Conservation (phyloP, 2,113 vertebrate species). For the Tyto alba region DNA sequence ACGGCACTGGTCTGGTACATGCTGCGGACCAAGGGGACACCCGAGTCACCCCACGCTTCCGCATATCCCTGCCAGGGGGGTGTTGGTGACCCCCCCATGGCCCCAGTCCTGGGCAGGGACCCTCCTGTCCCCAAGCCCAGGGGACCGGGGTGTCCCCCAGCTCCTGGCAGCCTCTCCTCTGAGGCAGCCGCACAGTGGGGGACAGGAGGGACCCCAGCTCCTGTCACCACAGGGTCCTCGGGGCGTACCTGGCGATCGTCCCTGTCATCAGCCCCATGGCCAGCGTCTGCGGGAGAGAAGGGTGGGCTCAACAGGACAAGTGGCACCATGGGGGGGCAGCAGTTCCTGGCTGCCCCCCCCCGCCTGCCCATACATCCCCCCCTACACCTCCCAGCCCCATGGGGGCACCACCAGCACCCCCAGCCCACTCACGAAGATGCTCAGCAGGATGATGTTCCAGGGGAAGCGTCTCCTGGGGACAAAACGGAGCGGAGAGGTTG, state of each 20-base stretch:
- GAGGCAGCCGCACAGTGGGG: rapidly evolving
- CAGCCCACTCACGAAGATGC: constrained; percentile 84
- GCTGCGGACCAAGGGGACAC: constrained; percentile 54
- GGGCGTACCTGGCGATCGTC: constrained; percentile 82
- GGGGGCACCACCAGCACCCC: not conserved
- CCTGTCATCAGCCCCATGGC: constrained; percentile 91
- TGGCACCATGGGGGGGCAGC: rapidly evolving
- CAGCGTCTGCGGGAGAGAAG: constrained; percentile 77
- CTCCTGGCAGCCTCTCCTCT: not conserved
- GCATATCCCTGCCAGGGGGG: not conserved
- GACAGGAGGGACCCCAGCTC: not conserved
- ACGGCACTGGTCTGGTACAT: constrained; percentile 82
- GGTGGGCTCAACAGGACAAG: not conserved
- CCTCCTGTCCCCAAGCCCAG: rapidly evolving
- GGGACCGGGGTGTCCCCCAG: not conserved
- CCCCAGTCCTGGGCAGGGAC: rapidly evolving
- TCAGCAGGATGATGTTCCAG: constrained; percentile 88
- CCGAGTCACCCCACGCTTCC: not conserved
- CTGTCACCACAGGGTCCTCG: rapidly evolving
- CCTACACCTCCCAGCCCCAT: not conserved
- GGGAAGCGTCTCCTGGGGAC: constrained; percentile 86
- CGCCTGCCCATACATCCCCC: rapidly evolving
- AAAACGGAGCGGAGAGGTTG: not conserved
- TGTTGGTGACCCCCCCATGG: not conserved
- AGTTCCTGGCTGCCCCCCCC: not conserved